Base-by-base conservation (phyloP, 2,797 vertebrate species). In the Parambassis ranga region DNA sequence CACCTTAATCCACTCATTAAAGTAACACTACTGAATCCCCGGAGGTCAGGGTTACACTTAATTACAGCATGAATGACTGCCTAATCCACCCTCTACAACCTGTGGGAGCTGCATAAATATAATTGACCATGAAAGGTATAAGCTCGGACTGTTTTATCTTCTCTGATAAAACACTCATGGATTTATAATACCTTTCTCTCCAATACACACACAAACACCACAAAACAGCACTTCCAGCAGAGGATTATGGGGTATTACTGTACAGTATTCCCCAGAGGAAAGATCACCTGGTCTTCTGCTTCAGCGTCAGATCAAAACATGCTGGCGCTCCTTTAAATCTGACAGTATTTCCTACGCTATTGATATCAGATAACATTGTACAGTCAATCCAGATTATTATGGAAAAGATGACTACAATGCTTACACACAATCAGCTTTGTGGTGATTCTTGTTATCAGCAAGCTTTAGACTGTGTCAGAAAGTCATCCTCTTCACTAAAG, bases 221-320 rank as follows among this genome's bases (percentile, higher is more conserved):
- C 33, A 7, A 33, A 11, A n/a, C 30, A 41, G n/a, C n/a, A n/a
- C n/a, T n/a, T n/a, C 32, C 19, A 61, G 11, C 11, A 27, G 15
- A 37, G 73, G 71, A 82, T 82, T 75, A 82, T n/a, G 47, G 10
- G 20, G 53, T 50, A 77, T 79, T 68, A 57, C 44, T 44, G 39
- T 55, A 64, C 44, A 38, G 20, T 49, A 26, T 70, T 65, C 51
- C 57, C 56, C 41, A 19, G 26, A 53, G 79, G 59, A 63, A 47
- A 39, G 15, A 62, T 77, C 64, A 77, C 53, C 55, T 71, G 57
- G 52, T 75, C 24, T 67, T 50, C 30, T 63, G 36, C 50, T 52
- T 70, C 53, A 35, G 42, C 11, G 10, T n/a, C 16, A 47, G 14
- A 76, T 73, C 58, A 56, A 47, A 49, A 28, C 35, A 60, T 10